Evolutionary conservation across 2,888 invertebrate genomes (phyloP), one percentile per base, ranked within the genome.

Genomic region (Noctua janthina): DNA sequence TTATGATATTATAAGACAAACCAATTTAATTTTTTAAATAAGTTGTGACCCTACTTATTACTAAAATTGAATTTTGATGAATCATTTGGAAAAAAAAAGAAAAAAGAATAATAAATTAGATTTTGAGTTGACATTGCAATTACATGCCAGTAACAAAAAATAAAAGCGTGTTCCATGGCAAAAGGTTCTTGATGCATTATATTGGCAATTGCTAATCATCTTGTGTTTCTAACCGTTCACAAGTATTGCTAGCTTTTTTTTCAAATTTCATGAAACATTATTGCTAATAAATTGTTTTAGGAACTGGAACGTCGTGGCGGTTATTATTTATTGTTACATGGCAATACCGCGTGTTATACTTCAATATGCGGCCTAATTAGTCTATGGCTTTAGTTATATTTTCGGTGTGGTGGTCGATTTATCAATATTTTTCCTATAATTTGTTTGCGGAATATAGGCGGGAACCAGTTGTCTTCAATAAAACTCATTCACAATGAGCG

Each of bases 401-500:
- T 92, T 93, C 89, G 93, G 95, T 95, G 95, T 94, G 96, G 96
- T 95, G 95, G 95, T 94, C 93, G 95, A 96, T 95, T 95, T 93
- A 93, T 90, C 93, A 94, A 92, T 92, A 94, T 89, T 95, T 95
- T 95, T 93, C 91, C 87, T 88, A 84, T 90, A 90, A 91, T 91
- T 93, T 93, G 92, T 92, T 93, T 92, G 92, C 89, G 92, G 89
- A 93, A 92, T 94, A 92, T 93, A 95, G 93, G 96, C 96, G 96
- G 96, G 96, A 96, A 96, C 90, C 91, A 89, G 90, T 89, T 90
- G 87, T 92, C 89, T 89, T 90, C 81, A 87, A 83, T 88, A 90
- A 91, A 92, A 90, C 87, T 84, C 83, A 84, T 73, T 86, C 91
- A 96, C 91, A 94, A 99, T 99, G 99, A 98, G 98, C 94, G 98